phyloP scores from a whole-genome alignment of 2,797 vertebrate species.

The Geotrypetes seraphini region DNA sequence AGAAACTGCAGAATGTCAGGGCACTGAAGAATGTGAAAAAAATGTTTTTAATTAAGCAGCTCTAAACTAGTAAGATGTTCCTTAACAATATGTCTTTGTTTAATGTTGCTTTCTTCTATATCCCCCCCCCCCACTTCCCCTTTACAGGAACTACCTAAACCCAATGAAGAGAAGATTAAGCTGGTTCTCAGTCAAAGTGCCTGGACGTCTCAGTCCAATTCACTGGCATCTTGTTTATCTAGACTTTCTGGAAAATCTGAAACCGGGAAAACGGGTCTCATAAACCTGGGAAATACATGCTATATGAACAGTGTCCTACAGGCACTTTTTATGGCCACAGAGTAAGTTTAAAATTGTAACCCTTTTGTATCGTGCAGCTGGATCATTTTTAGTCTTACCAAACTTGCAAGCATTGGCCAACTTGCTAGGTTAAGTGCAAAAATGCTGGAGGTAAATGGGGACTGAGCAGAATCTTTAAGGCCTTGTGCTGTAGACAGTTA shows the following conservation, averaged over 20 bases:
- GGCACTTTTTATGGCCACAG: slow-evolving; percentile 94
- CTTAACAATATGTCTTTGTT: too few relatives aligned
- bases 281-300: slow-evolving; percentile 96
- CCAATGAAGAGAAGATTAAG: slow-evolving; percentile 88
- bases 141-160: slow-evolving; percentile 81
- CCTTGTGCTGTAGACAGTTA: too few relatives aligned
- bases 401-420: too few relatives aligned
- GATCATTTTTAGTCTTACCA: too few relatives aligned
- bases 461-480: too few relatives aligned
- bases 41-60: too few relatives aligned
- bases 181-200: slow-evolving; percentile 92
- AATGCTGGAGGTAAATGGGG: too few relatives aligned
- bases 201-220: slow-evolving; percentile 94
- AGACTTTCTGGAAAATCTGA: slow-evolving; percentile 87
- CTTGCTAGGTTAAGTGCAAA: too few relatives aligned
- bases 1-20: neutral
- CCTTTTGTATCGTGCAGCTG: too few relatives aligned
- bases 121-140: too few relatives aligned
- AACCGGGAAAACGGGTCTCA: slow-evolving; percentile 91
- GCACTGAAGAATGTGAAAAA: neutral
- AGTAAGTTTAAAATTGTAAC: slow-evolving; percentile 63
- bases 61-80: too few relatives aligned
- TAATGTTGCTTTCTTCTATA: too few relatives aligned
- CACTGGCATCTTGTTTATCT: slow-evolving; percentile 76
- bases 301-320: slow-evolving; percentile 98